Evolutionary conservation across 2,888 invertebrate genomes (phyloP).

Genomic region (Dryocosmus kuriphilus): DNA sequence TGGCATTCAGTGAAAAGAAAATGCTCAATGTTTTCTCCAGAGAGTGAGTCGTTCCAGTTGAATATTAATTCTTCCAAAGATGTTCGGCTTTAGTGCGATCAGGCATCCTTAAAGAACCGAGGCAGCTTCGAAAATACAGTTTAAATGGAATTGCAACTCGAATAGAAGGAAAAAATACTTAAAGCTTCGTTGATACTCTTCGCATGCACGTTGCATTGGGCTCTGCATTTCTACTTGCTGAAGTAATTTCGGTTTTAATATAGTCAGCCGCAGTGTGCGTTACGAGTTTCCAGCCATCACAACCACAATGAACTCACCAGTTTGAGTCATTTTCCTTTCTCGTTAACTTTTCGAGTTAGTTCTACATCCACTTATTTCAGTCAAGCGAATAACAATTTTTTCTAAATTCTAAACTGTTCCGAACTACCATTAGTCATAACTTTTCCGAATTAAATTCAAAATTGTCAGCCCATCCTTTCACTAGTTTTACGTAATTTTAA

Average conservation of each 20-base stretch:
- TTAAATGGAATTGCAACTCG: conserved; percentile 2
- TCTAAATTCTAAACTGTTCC: too few species aligned
- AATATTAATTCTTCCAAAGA: conserved; percentile 20
- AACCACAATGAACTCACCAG: background rate
- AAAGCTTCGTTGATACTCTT: background rate
- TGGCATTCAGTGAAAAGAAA: conserved; percentile 1
- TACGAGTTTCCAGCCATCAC: background rate
- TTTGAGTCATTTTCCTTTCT: background rate
- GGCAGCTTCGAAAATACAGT: background rate
- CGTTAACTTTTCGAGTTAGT: background rate
- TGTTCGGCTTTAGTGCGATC: conserved; percentile 1
- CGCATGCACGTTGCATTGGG: background rate
- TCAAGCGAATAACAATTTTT: too few species aligned
- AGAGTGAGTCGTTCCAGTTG: background rate
- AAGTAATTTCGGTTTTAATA: conserved; percentile 32
- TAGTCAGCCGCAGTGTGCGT: background rate
- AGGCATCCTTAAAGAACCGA: background rate
- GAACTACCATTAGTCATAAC: too few species aligned
- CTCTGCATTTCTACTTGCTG: background rate
- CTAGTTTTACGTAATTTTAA: too few species aligned
- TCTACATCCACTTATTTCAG: too few species aligned
- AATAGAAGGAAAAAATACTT: conserved; percentile 5
- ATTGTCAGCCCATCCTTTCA: too few species aligned
- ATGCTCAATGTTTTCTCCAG: background rate
- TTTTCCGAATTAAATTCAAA: too few species aligned